Base-by-base conservation (phyloP, 37 sponge, comb jelly and placozoan species). In the Cladorhizidae sp. region DNA sequence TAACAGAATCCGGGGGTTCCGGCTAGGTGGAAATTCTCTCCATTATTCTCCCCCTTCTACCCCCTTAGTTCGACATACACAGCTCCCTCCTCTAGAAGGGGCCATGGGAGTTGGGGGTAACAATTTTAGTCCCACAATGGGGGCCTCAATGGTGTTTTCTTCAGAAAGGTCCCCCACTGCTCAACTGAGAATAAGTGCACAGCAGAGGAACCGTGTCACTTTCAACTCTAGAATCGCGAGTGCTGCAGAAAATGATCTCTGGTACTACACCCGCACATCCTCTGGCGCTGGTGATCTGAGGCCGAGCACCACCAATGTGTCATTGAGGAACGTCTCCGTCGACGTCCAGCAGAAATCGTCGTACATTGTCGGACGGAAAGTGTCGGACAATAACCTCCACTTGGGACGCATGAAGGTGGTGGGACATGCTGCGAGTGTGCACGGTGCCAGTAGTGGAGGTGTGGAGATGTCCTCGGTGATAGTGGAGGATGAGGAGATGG, bases 51-150 rank as follows among this genome's bases (percentile, higher is more conserved):
- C 82, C 15, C 74, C 83, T 29, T 49, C 83, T 20, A 73, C 64
- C 26, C 83, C 83, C 12, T 73, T 50, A 7, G 26, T 77, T 32
- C 67, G 85, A 25, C 54, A 85, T 61, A 70, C 68, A 8, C 85
- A 77, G 32, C 71, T 85, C 3, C 85, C 85, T 41, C 85, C 85
- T 22, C 35, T 85, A 29, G 85, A 85, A 21, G 33, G 39, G 20
- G 43, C 43, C 18, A 1, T 26, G 9, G 26, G 62, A 0, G 40
- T 3, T 40, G 67, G 17, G 22, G n/a, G n/a, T n/a, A n/a, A 9
- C 49, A 45, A 9, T 45, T 45, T 45, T 20, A 72, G n/a, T 51
- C 40, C n/a, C n/a, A 35, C 38, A 5, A 25, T 31, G 26, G 36
- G 67, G 2, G 67, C 35, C 1, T 31, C 32, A 9, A 0, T 52